A percentile compares a stretch with the other conserved stretches of the same genome.
Evolutionary conservation across 2,888 invertebrate species (phyloP).

Genomic region (Megamerina dolium): DNA sequence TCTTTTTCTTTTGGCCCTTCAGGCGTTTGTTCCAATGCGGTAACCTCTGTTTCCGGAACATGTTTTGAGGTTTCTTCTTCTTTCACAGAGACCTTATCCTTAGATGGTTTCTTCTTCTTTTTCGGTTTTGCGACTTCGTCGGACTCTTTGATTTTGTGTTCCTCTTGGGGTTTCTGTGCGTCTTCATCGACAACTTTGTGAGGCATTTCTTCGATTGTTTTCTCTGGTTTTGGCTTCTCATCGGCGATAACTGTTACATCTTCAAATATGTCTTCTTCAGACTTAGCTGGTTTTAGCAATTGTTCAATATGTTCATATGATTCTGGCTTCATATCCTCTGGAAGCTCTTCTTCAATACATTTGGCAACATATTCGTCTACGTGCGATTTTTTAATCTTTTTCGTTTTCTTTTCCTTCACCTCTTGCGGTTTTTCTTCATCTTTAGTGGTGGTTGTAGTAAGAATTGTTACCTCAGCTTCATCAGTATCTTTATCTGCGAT

Average conservation of each 20-base stretch:
- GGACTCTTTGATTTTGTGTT: slow-evolving; percentile 19
- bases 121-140: slow-evolving; percentile 25
- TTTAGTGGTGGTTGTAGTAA: slow-evolving; percentile 24
- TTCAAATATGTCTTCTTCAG: slow-evolving; percentile 12
- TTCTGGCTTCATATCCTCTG: slow-evolving; percentile 43
- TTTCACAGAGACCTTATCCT: slow-evolving; percentile 43
- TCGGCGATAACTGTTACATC: slow-evolving; percentile 5
- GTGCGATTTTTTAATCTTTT: slow-evolving; percentile 46
- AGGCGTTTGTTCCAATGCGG: slow-evolving; percentile 3
- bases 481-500: slow-evolving; percentile 37
- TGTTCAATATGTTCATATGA: slow-evolving; percentile 41
- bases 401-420: slow-evolving; percentile 38
- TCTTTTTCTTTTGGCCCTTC: slow-evolving; percentile 1
- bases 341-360: slow-evolving; percentile 46
- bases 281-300: slow-evolving; percentile 34
- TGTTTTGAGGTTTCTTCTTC: slow-evolving; percentile 31
- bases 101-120: slow-evolving; percentile 43
- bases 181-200: slow-evolving; percentile 40
- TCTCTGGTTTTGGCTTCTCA: slow-evolving; percentile 13
- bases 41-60: not conserved
- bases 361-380: slow-evolving; percentile 44
- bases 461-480: slow-evolving; percentile 43
- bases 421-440: slow-evolving; percentile 23
- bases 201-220: slow-evolving; percentile 37
- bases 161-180: slow-evolving; percentile 33